These are phyloP conservation scores for Geotrypetes seraphini DNA, from an alignment of 2,797 vertebrate genomes.

Conservation along the genomic window DNA sequence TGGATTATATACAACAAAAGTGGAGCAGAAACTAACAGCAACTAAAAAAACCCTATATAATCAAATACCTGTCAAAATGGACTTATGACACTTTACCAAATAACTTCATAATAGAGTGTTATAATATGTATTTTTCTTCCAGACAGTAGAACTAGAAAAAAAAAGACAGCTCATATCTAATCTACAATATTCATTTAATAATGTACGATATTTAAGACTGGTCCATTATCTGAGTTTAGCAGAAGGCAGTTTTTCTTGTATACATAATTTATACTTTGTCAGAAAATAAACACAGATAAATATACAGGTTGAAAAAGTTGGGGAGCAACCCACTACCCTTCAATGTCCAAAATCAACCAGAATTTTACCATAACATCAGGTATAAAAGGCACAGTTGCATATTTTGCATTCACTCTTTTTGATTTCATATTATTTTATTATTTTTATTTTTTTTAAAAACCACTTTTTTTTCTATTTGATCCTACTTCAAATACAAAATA, in stretches of 20 bases:
- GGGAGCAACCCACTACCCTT: constrained; percentile 69
- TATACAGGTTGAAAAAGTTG: constrained; percentile 67
- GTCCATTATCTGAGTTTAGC: constrained; percentile 70
- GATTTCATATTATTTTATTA: constrained; percentile 48
- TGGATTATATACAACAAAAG: constrained; percentile 36
- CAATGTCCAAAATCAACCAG: constrained; percentile 72
- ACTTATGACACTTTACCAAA: constrained; percentile 25
- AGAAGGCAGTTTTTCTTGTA: constrained; percentile 72
- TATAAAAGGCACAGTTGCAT: constrained; percentile 99
- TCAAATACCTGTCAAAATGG: constrained; percentile 26
- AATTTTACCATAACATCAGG: constrained; percentile 81
- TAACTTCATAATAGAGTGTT: constrained; percentile 9
- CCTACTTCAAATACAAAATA: constrained; percentile 58
- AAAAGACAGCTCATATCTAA: constrained; percentile 19
- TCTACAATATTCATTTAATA: constrained; percentile 28
- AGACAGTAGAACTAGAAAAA: constrained; percentile 24
- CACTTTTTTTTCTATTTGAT: constrained; percentile 85
- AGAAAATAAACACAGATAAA: constrained; percentile 68
- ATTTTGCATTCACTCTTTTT: constrained; percentile 92
- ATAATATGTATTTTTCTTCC: constrained; percentile 11
- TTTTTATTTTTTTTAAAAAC: constrained; percentile 71
- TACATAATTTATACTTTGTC: constrained; percentile 60
- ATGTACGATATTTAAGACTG: constrained; percentile 63
- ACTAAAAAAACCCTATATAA: constrained; percentile 12
- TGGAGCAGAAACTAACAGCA: constrained; percentile 18